Conservation (phyloP, 1,140 invertebrate species). For the Drosophila kepulauana region DNA sequence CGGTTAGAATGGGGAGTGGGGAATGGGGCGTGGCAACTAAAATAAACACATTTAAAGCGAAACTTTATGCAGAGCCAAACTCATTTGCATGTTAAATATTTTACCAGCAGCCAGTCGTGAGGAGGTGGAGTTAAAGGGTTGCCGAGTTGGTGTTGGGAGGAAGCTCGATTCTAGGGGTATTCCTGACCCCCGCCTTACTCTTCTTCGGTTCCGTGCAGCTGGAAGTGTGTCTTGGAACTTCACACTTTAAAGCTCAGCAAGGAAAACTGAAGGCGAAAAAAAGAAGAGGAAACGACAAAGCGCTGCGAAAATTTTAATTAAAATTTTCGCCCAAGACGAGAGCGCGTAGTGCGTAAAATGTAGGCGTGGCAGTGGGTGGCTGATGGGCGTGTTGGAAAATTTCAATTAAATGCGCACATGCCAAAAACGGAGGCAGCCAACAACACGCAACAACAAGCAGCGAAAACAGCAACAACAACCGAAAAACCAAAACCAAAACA, state of each 20-base stretch:
- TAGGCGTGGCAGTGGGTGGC: constrained; percentile 35
- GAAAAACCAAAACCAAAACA: constrained; percentile 50
- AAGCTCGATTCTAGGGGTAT: constrained; percentile 1
- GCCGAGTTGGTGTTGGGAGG: not conserved
- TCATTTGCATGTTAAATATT: constrained; percentile 84
- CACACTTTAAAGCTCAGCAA: constrained; percentile 67
- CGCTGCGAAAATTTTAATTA: constrained; percentile 75
- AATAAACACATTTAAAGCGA: constrained; percentile 83
- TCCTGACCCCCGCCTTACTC: too few species aligned
- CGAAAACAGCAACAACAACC: constrained; percentile 26
- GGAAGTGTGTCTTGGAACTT: constrained; percentile 71
- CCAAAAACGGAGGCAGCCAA: constrained; percentile 56
- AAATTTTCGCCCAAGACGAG: constrained; percentile 69
- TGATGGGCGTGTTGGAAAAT: constrained; percentile 68
- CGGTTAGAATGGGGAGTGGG: not conserved
- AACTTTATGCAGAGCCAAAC: constrained; percentile 83
- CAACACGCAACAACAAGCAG: constrained; percentile 29
- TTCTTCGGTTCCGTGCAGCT: not conserved
- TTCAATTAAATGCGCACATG: constrained; percentile 83
- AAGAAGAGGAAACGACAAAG: constrained; percentile 59
- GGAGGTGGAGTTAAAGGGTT: constrained; percentile 12
- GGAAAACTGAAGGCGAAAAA: constrained; percentile 26
- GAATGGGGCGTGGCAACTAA: constrained; percentile 68
- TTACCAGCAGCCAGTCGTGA: constrained; percentile 52
- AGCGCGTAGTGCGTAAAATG: constrained; percentile 58